These are phyloP conservation scores for Margaritifera margaritifera DNA, from an alignment of 2,888 invertebrate species.

Conservation along the genomic window DNA sequence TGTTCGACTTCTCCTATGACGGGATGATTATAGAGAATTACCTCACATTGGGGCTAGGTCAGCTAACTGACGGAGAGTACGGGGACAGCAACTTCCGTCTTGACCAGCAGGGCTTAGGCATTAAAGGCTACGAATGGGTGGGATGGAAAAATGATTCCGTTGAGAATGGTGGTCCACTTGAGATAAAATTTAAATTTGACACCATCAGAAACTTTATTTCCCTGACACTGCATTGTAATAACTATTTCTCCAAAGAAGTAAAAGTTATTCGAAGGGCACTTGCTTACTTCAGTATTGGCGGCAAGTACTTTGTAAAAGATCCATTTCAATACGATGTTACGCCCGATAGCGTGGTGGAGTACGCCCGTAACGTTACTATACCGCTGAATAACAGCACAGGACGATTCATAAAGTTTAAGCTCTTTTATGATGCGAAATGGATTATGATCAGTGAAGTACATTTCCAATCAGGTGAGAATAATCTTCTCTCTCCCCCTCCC, in stretches of 20 bases:
- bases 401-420: conserved; percentile 82
- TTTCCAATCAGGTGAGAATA: conserved; percentile 83
- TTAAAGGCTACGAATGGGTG: conserved; percentile 87
- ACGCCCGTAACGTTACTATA: conserved; percentile 86
- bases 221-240: conserved; percentile 87
- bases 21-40: conserved; percentile 77
- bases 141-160: conserved; percentile 83
- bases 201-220: conserved; percentile 88
- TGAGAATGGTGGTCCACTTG: conserved; percentile 81
- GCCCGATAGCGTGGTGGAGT: conserved; percentile 86
- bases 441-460: conserved; percentile 91
- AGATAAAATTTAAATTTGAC: conserved; percentile 90
- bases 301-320: conserved; percentile 84
- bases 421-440: conserved; percentile 88
- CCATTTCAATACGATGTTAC: conserved; percentile 80
- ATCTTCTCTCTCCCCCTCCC: too few relatives aligned
- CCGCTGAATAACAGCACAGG: conserved; percentile 87
- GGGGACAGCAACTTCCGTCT: conserved; percentile 84
- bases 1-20: conserved; percentile 89
- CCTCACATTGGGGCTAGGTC: conserved; percentile 86
- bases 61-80: conserved; percentile 85
- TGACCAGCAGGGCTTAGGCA: conserved; percentile 78
- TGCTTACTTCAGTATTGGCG: conserved; percentile 84
- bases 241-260: conserved; percentile 88
- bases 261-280: conserved; percentile 88